Base-by-base conservation (phyloP, 2,888 invertebrate species). In the Catocala nupta region DNA sequence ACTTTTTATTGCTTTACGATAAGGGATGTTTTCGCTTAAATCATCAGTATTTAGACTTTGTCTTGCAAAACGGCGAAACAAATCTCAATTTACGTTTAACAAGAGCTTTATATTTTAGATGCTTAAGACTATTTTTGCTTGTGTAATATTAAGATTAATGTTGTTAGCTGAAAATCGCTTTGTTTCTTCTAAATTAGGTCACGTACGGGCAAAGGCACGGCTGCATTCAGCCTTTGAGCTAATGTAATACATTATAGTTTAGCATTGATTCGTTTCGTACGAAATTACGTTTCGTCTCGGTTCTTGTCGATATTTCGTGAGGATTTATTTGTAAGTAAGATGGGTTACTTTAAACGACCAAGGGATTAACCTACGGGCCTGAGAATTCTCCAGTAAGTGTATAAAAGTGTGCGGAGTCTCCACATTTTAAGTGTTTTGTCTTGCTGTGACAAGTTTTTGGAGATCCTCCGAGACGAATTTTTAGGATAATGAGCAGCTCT, bases 151-250 rank as follows among this genome's bases (percentile, higher is more conserved):
- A 67, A 77, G 71, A 77, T 72, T 70, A 67, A 76, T 77, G 75
- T 79, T 74, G 67, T 68, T 69, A 60, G 71, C 68, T 75, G 63
- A 73, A 77, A 83, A 87, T 83, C 85, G 87, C 86, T 89, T 88
- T 89, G 90, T 90, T 89, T 90, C 88, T 82, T 83, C 77, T 83
- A 87, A 90, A 90, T 89, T 89, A 85, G 91, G 90, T 90, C 90
- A 90, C 90, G 90, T 90, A 85, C 79, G 78, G 84, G 79, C 74
- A 77, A 76, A 81, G 77, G 82, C 85, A 77, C 74, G 78, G 78
- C 75, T 82, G 84, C 84, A 85, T 84, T 81, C 83, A 84, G 79
- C 80, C 80, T 82, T 67, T 72, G 75, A 79, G 81, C 82, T 85
- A 83, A 83, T 80, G 77, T 81, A 84, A 85, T 85, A 81, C 82